These are phyloP conservation scores for Gephyroberyx darwinii DNA, from an alignment of 2,797 vertebrate species.

Conservation along the genomic window DNA sequence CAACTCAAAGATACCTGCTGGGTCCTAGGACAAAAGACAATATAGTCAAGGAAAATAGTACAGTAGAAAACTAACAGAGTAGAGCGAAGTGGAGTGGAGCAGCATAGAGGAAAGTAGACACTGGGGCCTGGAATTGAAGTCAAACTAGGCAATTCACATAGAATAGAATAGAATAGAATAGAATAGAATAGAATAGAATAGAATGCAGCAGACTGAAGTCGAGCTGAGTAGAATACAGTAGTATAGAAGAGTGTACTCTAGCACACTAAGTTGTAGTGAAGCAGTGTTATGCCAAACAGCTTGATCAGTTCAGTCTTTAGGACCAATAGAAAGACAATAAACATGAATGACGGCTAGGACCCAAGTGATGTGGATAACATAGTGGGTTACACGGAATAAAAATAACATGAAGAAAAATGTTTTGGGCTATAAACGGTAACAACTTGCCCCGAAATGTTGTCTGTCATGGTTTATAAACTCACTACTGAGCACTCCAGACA, in stretches of 20 bases:
- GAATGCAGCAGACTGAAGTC: no score
- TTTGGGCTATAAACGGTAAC: no score
- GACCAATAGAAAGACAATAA: conserved; percentile 35
- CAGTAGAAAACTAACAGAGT: background rate
- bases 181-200: no score
- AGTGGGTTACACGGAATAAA: background rate
- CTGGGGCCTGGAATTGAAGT: no score
- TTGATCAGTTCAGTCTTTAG: background rate
- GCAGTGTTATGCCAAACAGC: background rate
- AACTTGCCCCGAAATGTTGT: no score
- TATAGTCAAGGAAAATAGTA: background rate
- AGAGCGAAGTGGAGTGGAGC: background rate
- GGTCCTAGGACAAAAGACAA: conserved; percentile 72
- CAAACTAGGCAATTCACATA: no score
- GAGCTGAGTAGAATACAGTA: no score
- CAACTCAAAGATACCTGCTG: conserved; percentile 94
- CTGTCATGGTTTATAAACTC: no score
- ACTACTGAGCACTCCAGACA: no score
- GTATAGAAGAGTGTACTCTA: no score
- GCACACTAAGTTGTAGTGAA: no score
- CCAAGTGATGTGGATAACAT: conserved; percentile 8
- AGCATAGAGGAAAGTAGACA: background rate
- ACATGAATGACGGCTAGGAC: conserved; percentile 23
- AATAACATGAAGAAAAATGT: background rate
- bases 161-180: no score